A percentile compares a stretch with the other conserved stretches of the same genome.
Evolutionary conservation across 2,888 invertebrate genomes (phyloP).

Genomic region (Xylophagus ater): DNA sequence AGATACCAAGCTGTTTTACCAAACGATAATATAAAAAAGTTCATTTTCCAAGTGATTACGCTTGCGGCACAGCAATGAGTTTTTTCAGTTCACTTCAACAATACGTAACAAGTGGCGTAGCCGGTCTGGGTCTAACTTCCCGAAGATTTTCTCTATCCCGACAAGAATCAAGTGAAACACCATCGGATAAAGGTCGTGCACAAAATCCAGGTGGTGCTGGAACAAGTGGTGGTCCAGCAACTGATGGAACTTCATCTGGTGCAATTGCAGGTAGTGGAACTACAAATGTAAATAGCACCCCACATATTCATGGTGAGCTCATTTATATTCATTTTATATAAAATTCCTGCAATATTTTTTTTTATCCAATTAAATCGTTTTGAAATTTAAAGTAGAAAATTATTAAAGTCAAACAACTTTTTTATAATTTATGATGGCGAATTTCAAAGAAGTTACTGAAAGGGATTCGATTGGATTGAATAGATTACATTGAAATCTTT

Average conservation of each 20-base stretch:
- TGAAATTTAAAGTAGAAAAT: neutral
- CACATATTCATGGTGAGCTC: conserved; percentile 16
- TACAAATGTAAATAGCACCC: conserved; percentile 6
- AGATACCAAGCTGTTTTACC: neutral
- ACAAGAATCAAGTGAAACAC: conserved; percentile 48
- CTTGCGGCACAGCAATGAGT: conserved; percentile 49
- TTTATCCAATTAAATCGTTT: no score
- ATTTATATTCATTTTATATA: no score
- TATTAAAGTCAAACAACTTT: no score
- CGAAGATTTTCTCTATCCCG: conserved; percentile 59
- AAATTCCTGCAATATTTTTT: no score
- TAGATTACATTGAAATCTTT: no score
- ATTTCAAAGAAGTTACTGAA: no score
- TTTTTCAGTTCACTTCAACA: conserved; percentile 77
- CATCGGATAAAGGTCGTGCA: conserved; percentile 11
- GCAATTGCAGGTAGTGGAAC: conserved; percentile 3
- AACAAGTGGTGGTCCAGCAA: conserved; percentile 16
- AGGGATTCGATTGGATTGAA: no score
- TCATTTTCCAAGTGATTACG: conserved; percentile 1
- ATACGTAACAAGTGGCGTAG: conserved; percentile 77
- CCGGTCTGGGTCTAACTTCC: conserved; percentile 65
- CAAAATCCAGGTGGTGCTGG: conserved; percentile 6
- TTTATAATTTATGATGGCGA: no score
- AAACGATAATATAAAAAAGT: neutral
- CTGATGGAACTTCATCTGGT: conserved; percentile 13